These are phyloP conservation scores for Anoplius nigerrimus DNA, from an alignment of 2,888 invertebrate species.

Conservation along the genomic window DNA sequence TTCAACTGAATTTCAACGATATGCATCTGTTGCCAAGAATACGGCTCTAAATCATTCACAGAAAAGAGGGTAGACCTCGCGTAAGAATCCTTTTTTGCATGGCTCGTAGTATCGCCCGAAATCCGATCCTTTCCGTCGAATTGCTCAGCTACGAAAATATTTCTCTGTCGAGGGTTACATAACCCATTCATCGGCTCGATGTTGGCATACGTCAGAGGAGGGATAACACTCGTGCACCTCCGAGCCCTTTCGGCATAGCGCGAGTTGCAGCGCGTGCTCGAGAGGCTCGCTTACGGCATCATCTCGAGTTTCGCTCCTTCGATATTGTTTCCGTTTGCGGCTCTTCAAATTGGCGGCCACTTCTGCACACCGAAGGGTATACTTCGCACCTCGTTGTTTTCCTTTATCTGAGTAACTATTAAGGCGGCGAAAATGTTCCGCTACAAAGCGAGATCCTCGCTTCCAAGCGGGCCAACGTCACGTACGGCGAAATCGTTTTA, in stretches of 20 bases:
- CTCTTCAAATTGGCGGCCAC: slow-evolving; percentile 15
- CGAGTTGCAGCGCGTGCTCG: slow-evolving; percentile 51
- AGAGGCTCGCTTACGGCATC: slow-evolving; percentile 29
- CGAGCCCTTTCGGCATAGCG: slow-evolving; percentile 41
- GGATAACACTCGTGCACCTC: slow-evolving; percentile 39
- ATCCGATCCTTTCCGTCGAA: slow-evolving; percentile 50
- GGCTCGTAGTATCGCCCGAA: slow-evolving; percentile 31
- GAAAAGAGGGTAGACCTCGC: too few species aligned
- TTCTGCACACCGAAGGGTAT: background rate
- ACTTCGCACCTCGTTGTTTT: background rate
- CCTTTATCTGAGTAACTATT: too few species aligned
- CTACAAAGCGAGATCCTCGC: too few species aligned
- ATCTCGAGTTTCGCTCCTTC: slow-evolving; percentile 18
- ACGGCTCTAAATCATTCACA: too few species aligned
- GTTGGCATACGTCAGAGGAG: slow-evolving; percentile 20
- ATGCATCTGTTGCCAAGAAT: too few species aligned
- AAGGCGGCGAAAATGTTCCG: too few species aligned
- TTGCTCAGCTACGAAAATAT: slow-evolving; percentile 65
- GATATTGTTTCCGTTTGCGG: slow-evolving; percentile 1
- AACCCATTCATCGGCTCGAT: slow-evolving; percentile 51
- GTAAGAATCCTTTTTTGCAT: background rate
- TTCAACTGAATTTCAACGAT: too few species aligned
- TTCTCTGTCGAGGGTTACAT: slow-evolving; percentile 45
- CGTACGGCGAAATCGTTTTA: too few species aligned
- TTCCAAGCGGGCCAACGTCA: too few species aligned